These are phyloP conservation scores for Sebastes umbrosus DNA, from an alignment of 2,797 vertebrate species.

Conservation along the genomic window DNA sequence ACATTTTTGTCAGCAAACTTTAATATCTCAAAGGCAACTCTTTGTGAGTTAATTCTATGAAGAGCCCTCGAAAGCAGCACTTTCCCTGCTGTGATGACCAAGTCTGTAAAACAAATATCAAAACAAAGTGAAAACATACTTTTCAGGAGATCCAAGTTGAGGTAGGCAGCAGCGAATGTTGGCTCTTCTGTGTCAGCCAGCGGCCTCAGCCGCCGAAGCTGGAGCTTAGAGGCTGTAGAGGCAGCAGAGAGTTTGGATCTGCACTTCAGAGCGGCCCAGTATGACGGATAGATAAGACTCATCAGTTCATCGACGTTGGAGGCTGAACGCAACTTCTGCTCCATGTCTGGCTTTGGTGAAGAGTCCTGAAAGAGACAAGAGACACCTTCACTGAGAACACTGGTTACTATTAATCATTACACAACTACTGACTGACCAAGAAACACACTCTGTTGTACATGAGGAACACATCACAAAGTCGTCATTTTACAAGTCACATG, in stretches of 20 bases:
- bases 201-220: slow-evolving; percentile 26
- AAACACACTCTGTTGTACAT: neutral
- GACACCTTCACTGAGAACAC: neutral
- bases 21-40: neutral
- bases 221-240: slow-evolving; percentile 33
- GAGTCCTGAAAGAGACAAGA: slow-evolving; percentile 82
- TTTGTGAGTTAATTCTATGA: neutral
- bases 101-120: neutral
- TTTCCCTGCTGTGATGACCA: neutral
- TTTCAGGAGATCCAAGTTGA: slow-evolving; percentile 93
- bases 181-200: slow-evolving; percentile 70
- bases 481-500: neutral
- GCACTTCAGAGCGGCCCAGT: slow-evolving; percentile 95
- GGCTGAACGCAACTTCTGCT: slow-evolving; percentile 90
- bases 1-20: neutral
- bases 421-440: neutral
- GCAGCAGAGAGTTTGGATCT: slow-evolving; percentile 84
- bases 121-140: slow-evolving; percentile 81
- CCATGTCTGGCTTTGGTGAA: slow-evolving; percentile 86
- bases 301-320: slow-evolving; percentile 97
- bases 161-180: slow-evolving; percentile 90
- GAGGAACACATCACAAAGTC: neutral
- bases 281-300: slow-evolving; percentile 92
- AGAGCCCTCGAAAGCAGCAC: neutral
- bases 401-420: neutral